Conservation (phyloP, 2,113 vertebrate species). For the Onychorhynchus coronatus region DNA sequence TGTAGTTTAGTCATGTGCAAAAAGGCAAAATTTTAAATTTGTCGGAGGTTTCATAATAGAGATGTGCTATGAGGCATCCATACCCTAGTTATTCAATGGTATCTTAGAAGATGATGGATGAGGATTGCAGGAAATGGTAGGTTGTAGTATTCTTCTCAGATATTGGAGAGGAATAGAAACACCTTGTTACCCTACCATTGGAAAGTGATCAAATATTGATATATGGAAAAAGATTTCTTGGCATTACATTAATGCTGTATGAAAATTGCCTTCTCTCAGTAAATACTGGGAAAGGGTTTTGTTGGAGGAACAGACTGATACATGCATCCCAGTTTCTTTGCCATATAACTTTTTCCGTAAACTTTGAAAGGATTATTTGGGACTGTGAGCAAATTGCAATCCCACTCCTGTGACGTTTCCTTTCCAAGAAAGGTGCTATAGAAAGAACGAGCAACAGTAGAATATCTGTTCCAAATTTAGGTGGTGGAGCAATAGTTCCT, state of each 20-base stretch:
- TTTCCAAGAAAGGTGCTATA: not conserved
- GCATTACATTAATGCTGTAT: not conserved
- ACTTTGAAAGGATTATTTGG: not conserved
- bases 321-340: not conserved
- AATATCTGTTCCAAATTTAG: not conserved
- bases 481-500: not conserved
- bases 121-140: not conserved
- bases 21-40: not conserved
- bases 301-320: not conserved
- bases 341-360: not conserved
- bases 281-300: not conserved
- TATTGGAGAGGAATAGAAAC: not conserved
- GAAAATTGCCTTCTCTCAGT: constrained; percentile 2
- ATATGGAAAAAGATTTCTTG: not conserved
- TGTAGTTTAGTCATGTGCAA: not conserved
- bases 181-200: not conserved
- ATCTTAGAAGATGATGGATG: not conserved
- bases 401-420: not conserved
- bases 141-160: not conserved
- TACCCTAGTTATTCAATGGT: not conserved
- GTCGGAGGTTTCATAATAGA: not conserved
- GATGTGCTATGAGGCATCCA: not conserved
- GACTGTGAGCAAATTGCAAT: not conserved
- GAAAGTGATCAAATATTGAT: not conserved
- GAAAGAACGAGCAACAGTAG: not conserved